A percentile compares a stretch with the other conserved stretches of the same genome.
Conservation (phyloP, 2,113 vertebrate genomes). For the Alethe diademata region DNA sequence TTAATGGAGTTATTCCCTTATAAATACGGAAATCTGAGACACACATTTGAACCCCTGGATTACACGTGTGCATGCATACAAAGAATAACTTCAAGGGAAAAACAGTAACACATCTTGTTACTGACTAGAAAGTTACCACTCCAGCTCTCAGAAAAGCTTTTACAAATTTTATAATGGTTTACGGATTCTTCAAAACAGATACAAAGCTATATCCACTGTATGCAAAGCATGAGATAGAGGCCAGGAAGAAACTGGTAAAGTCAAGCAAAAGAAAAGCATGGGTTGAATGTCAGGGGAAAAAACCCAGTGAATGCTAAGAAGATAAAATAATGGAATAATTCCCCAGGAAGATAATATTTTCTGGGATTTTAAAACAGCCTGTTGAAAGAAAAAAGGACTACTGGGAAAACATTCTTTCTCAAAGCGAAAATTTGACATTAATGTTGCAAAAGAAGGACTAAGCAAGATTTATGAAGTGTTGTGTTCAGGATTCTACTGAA, state of each 20-base stretch:
- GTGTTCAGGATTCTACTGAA: neutral
- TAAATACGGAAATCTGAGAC: neutral
- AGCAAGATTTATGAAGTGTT: neutral
- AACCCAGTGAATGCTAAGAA: neutral
- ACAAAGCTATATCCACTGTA: neutral
- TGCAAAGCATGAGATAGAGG: neutral
- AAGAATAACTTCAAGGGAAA: neutral
- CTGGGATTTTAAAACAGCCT: neutral
- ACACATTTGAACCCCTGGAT: neutral
- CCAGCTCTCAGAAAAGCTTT: neutral
- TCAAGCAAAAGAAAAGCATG: neutral
- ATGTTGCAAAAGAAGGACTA: conserved; percentile 1
- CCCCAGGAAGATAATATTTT: conserved; percentile 7
- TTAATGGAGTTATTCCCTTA: neutral
- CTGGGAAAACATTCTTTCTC: neutral
- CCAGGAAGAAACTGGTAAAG: neutral
- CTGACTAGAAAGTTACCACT: neutral
- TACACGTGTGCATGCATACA: neutral
- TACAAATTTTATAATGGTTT: neutral
- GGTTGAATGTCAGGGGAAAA: neutral
- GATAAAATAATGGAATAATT: conserved; percentile 11
- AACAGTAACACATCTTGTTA: neutral
- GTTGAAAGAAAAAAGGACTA: conserved; percentile 6
- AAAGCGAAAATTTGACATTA: neutral
- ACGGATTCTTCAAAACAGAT: neutral